These are phyloP conservation scores for Cheilosia soror DNA, from an alignment of 2,888 invertebrate genomes.

Conservation along the genomic window DNA sequence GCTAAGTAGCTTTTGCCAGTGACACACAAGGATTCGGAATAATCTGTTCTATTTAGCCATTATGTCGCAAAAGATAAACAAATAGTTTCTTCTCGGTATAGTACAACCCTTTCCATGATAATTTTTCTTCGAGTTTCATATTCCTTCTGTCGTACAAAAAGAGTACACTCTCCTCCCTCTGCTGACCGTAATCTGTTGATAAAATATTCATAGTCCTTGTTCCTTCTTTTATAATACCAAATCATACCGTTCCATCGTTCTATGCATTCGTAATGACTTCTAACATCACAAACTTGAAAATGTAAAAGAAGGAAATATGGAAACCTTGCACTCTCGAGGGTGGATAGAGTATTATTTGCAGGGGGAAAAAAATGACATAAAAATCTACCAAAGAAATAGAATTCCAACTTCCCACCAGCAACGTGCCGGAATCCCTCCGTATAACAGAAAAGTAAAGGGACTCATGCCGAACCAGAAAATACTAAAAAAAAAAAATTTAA, in stretches of 20 bases:
- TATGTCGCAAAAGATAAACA: not conserved
- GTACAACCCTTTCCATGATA: not conserved
- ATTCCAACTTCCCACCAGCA: conserved; percentile 34
- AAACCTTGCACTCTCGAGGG: conserved; percentile 12
- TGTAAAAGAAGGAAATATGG: conserved; percentile 1
- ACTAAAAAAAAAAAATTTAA: conserved; percentile 26
- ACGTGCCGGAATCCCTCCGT: conserved; percentile 36
- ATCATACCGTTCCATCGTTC: conserved; percentile 34
- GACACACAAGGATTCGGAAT: not conserved
- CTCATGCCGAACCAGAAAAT: conserved; percentile 21
- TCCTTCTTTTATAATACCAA: conserved; percentile 18
- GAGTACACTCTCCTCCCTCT: not conserved
- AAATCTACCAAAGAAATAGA: conserved; percentile 37
- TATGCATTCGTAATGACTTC: conserved; percentile 53
- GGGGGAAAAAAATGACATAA: conserved; percentile 8
- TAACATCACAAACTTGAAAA: conserved; percentile 29
- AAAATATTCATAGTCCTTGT: conserved; percentile 64
- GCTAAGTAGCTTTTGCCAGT: too few species aligned
- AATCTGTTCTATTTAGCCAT: not conserved
- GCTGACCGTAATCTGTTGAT: conserved; percentile 55
- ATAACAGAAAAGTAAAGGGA: conserved; percentile 5
- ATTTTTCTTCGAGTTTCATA: not conserved
- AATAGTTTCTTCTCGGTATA: not conserved
- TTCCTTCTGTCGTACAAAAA: not conserved
- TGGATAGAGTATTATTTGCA: conserved; percentile 35